A percentile compares a stretch with the other conserved stretches of the same genome.
phyloP scores from a whole-genome alignment of 1,140 invertebrate species.

The Megalopta genalis region DNA sequence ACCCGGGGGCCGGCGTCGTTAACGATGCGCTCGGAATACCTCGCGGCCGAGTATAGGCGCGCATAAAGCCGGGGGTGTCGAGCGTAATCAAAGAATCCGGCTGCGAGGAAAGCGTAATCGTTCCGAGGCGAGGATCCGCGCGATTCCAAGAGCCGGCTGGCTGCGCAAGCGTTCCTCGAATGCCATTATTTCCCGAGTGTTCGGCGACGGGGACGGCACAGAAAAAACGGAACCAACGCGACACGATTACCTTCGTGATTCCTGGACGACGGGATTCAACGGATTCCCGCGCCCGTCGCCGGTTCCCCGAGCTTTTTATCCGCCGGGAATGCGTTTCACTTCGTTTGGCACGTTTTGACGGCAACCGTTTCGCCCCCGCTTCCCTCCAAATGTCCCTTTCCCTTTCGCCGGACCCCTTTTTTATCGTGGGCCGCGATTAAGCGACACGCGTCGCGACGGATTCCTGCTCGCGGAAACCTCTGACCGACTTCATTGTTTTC shows the following conservation, averaged over 20 bases:
- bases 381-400: background rate
- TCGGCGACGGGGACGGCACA: background rate
- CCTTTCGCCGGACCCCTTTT: background rate
- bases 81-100: slow-evolving; percentile 18
- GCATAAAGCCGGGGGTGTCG: background rate
- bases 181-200: background rate
- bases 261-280: background rate
- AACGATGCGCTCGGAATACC: slow-evolving; percentile 24
- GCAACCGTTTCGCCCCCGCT: background rate
- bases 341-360: slow-evolving; percentile 29
- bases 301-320: background rate
- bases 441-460: slow-evolving; percentile 23
- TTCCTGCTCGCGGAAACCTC: background rate
- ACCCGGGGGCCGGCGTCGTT: slow-evolving; percentile 30
- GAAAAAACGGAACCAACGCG: background rate
- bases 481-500: slow-evolving; percentile 14
- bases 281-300: background rate
- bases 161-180: background rate
- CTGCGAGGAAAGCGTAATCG: slow-evolving; percentile 9
- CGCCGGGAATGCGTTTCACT: slow-evolving; percentile 13
- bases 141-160: background rate
- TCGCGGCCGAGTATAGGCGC: background rate
- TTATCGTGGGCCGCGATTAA: background rate
- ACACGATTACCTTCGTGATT: slow-evolving; percentile 23
- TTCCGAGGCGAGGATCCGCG: background rate